phyloP scores from a whole-genome alignment of 2,113 vertebrate species.

The Scomber colias region DNA sequence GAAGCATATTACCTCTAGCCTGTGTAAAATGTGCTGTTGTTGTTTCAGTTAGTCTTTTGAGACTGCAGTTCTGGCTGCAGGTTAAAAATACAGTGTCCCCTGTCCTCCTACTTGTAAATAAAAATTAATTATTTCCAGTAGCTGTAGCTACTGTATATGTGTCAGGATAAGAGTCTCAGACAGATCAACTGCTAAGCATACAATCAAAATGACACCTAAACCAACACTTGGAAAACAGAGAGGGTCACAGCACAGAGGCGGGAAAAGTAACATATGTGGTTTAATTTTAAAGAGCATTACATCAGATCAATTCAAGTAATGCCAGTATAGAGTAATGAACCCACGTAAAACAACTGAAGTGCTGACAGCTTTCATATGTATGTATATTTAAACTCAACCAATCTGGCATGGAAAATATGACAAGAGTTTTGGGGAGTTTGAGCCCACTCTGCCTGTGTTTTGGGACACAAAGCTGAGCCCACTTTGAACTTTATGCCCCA shows the following conservation, averaged over 20 bases:
- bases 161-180: constrained; percentile 38
- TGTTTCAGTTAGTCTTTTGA: constrained; percentile 16
- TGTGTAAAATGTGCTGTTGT: not conserved
- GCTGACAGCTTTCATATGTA: constrained; percentile 35
- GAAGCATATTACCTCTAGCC: not conserved
- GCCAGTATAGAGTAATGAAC: constrained; percentile 14
- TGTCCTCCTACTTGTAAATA: constrained; percentile 34
- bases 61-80: constrained; percentile 12
- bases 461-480: constrained; percentile 41
- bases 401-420: constrained; percentile 46
- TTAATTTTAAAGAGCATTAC: constrained; percentile 1
- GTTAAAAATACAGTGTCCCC: constrained; percentile 32
- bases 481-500: constrained; percentile 68
- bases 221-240: constrained; percentile 21
- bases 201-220: constrained; percentile 51
- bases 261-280: constrained; percentile 30
- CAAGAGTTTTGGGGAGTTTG: constrained; percentile 20
- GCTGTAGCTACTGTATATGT: not conserved
- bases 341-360: constrained; percentile 22
- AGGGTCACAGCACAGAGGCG: not conserved
- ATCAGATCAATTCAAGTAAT: constrained; percentile 32
- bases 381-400: constrained; percentile 24
- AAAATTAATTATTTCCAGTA: constrained; percentile 34
- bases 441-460: constrained; percentile 6
- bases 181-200: constrained; percentile 23